Evolutionary conservation across 2,888 invertebrate species (phyloP), one percentile per base, ranked within the genome.

Genomic region (Polyommatus iphigenia): DNA sequence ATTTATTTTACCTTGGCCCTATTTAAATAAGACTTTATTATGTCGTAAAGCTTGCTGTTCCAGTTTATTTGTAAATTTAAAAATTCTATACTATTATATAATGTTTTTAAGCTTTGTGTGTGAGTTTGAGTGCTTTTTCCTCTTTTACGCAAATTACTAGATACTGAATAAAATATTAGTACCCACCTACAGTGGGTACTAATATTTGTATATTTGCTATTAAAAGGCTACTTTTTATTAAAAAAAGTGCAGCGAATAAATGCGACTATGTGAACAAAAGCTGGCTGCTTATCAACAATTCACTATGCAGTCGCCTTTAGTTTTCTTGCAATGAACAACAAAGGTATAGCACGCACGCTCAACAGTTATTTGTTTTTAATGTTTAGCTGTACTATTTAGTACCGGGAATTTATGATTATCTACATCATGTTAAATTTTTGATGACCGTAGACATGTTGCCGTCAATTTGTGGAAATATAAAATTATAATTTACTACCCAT

Each of bases 331-430:
- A 86, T 87, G 85, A 87, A 87, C 87, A 85, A 84, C 83, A 85
- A 81, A 80, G 81, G 81, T 81, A 84, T 82, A 85, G 86, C 85
- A 83, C 83, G 83, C 84, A 82, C 81, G 83, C 81, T 80, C 73
- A 20, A 79, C 79, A 80, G 85, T 83, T 87, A 85, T 88, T 88
- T 87, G 87, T 88, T 88, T 87, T 87, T 85, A 84, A 82, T 81
- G 83, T 82, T 85, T 82, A 80, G 78, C 82, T 78, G 78, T 71
- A 18, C 67, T 78, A 76, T 77, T 77, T 67, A 79, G 78, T 78
- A 77, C 76, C 77, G 62, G 77, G 78, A 78, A 79, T 71, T 78
- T 41, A 73, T 78, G 73, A 59, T 78, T 78, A 73, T 78, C 29
- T 73, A 29, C 75, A 73, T 41, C 73, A 75, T 50, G 50, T 29